phyloP scores from a whole-genome alignment of 2,797 vertebrate species.

The Fratercula arctica region DNA sequence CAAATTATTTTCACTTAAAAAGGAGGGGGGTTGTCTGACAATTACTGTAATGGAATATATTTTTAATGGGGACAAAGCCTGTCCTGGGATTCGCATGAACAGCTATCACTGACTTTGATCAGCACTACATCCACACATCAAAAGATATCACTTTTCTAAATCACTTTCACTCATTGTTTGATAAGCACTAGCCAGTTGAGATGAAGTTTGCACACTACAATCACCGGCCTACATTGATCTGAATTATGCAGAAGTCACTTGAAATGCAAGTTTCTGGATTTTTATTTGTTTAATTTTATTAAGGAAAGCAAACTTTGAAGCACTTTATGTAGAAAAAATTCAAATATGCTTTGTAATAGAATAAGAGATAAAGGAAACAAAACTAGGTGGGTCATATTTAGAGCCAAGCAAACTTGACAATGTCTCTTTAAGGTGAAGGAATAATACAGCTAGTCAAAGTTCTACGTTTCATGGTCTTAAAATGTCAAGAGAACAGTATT shows the following conservation, averaged over 20 bases:
- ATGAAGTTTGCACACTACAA: neutral
- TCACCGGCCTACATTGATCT: neutral
- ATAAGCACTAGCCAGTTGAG: neutral
- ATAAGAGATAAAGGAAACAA: neutral
- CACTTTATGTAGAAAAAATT: neutral
- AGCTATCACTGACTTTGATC: slow-evolving; percentile 51
- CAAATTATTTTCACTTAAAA: neutral
- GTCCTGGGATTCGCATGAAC: slow-evolving; percentile 24
- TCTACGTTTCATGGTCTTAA: slow-evolving; percentile 36
- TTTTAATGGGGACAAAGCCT: slow-evolving; percentile 43
- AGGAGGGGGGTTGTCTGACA: neutral
- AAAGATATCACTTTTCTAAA: slow-evolving; percentile 8
- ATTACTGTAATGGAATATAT: neutral
- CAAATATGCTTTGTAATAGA: neutral
- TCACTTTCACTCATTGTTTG: neutral
- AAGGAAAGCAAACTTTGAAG: neutral
- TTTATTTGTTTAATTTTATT: neutral
- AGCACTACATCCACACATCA: slow-evolving; percentile 38
- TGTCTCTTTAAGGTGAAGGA: slow-evolving; percentile 43
- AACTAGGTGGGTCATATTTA: slow-evolving; percentile 28
- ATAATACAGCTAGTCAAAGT: slow-evolving; percentile 29
- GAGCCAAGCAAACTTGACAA: neutral
- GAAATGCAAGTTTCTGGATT: neutral
- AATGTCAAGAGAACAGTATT: slow-evolving; percentile 54
- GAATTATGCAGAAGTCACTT: neutral